Percentiles rank a stretch among this genome's conserved stretches.
Conservation (phyloP, 1,140 invertebrate genomes). For the Metopolophium dirhodum region DNA sequence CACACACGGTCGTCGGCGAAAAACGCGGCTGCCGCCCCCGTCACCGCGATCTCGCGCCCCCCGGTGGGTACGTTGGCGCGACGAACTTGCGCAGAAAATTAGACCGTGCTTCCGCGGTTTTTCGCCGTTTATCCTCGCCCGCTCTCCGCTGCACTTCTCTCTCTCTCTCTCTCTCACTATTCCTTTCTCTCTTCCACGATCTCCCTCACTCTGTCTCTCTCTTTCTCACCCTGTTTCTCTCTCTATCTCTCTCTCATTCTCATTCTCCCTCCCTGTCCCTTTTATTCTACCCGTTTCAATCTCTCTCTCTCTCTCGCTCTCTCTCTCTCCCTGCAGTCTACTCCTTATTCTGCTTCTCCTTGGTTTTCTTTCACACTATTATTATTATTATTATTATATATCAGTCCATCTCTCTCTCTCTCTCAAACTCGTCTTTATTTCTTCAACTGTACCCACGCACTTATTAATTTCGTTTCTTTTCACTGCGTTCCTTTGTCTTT, state of each 20-base stretch:
- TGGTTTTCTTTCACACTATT: slow-evolving; percentile 10
- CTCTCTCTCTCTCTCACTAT: too few relatives aligned
- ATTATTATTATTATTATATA: slow-evolving; percentile 5
- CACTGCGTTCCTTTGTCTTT: neutral
- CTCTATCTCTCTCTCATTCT: too few relatives aligned
- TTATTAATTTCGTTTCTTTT: slow-evolving; percentile 4
- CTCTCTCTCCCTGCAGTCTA: neutral
- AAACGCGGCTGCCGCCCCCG: neutral
- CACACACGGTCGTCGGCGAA: slow-evolving; percentile 16
- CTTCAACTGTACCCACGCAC: neutral
- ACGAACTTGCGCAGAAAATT: slow-evolving; percentile 37
- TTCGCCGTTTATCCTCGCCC: slow-evolving; percentile 6
- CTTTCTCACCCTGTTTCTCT: too few relatives aligned
- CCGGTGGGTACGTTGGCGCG: slow-evolving; percentile 5
- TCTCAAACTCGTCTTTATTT: neutral
- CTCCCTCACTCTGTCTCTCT: too few relatives aligned
- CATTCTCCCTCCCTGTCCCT: neutral
- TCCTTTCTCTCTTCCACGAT: too few relatives aligned
- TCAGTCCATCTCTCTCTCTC: neutral
- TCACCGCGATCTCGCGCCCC: neutral
- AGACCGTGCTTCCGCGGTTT: slow-evolving; percentile 39
- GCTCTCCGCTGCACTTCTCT: too few relatives aligned
- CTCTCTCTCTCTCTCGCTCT: neutral
- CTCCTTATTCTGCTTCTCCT: neutral
- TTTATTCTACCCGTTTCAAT: neutral